Conservation (phyloP, 1,140 invertebrate species). For the Mylabris phalerata region DNA sequence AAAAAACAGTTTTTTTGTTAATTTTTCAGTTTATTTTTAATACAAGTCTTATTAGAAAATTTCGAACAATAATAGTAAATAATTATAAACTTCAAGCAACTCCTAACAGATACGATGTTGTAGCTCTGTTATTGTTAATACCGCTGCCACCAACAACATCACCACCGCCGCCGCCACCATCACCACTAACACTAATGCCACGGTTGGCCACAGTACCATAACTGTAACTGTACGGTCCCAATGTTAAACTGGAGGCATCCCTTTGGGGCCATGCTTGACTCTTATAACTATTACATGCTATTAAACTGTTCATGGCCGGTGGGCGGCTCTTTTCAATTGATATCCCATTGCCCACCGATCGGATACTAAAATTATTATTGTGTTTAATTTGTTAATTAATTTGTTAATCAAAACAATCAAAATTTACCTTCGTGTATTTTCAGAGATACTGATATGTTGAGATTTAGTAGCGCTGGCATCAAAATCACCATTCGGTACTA, state of each 20-base stretch:
- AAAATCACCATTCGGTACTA: conserved; percentile 28
- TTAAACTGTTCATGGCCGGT: conserved; percentile 62
- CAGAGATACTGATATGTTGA: conserved; percentile 26
- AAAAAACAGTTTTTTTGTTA: no score
- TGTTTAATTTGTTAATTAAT: neutral
- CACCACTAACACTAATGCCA: no score
- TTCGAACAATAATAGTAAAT: no score
- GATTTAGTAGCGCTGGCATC: conserved; percentile 14
- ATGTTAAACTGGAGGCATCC: conserved; percentile 35
- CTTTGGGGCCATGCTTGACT: conserved; percentile 58
- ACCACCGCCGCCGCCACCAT: no score
- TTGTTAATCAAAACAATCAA: neutral
- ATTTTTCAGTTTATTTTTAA: no score
- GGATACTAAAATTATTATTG: conserved; percentile 26
- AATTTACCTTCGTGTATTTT: conserved; percentile 32
- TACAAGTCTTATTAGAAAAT: no score
- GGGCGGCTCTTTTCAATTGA: conserved; percentile 53
- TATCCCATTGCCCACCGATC: conserved; percentile 44
- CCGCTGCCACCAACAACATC: no score
- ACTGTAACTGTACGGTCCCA: conserved; percentile 52
- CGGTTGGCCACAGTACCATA: conserved; percentile 42
- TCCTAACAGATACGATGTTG: conserved; percentile 23
- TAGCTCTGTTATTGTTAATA: conserved; percentile 32
- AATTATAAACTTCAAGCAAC: conserved; percentile 18
- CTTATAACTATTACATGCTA: conserved; percentile 69